A percentile compares a stretch with the other conserved stretches of the same genome.
Evolutionary conservation across 2,888 invertebrate species (phyloP).

Genomic region (Smittia sp.): DNA sequence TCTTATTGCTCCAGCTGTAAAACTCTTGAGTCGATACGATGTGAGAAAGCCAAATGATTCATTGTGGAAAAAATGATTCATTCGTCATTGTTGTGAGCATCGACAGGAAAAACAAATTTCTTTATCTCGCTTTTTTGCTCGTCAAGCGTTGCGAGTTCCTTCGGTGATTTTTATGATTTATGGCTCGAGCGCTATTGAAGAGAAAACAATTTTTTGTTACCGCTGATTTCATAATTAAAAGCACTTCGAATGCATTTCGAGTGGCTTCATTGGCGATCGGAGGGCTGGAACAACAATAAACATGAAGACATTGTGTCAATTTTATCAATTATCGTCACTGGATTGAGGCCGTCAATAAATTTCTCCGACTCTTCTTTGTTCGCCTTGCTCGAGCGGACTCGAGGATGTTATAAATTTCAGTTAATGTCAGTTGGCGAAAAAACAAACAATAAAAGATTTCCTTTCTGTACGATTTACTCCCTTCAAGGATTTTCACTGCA

Average conservation of each 20-base stretch:
- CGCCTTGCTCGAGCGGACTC: background rate
- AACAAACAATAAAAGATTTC: background rate
- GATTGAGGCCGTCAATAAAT: constrained; percentile 3
- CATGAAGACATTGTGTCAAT: constrained; percentile 38
- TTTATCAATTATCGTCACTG: constrained; percentile 21
- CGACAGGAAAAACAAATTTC: too few relatives aligned
- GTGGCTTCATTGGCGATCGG: background rate
- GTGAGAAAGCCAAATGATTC: too few relatives aligned
- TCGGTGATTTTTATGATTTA: constrained; percentile 6
- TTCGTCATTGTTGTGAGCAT: background rate
- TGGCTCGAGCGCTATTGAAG: background rate
- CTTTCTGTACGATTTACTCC: background rate
- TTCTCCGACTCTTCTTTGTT: background rate
- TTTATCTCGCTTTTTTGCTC: too few relatives aligned
- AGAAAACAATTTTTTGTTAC: too few relatives aligned
- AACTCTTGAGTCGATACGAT: too few relatives aligned
- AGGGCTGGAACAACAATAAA: background rate
- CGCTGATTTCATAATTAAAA: too few relatives aligned
- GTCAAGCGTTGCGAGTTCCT: too few relatives aligned
- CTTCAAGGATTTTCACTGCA: too few relatives aligned
- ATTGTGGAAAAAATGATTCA: background rate
- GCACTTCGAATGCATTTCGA: too few relatives aligned
- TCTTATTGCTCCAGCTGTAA: background rate
- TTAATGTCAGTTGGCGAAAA: constrained; percentile 22
- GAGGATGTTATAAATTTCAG: constrained; percentile 36